Percentiles rank a stretch among this genome's conserved stretches.
phyloP scores from a whole-genome alignment of 1,140 invertebrate genomes.

The Pristionchus pacificus region DNA sequence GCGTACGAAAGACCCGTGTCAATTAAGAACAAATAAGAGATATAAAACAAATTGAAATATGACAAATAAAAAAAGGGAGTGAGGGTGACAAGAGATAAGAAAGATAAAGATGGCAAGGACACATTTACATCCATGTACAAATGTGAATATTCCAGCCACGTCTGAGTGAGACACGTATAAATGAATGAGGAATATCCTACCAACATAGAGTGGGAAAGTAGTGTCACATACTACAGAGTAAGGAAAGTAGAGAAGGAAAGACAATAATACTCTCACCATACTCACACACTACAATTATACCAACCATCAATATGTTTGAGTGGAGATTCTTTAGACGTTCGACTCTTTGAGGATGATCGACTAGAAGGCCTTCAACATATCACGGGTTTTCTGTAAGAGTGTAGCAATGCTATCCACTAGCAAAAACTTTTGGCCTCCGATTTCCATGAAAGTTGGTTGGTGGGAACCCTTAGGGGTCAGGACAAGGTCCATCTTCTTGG shows the following conservation, averaged over 20 bases:
- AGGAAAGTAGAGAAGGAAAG: background rate
- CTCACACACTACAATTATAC: background rate
- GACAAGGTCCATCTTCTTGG: too few species aligned
- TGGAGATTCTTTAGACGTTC: too few species aligned
- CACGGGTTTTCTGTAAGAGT: too few species aligned
- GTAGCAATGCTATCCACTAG: too few species aligned
- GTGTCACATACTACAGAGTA: background rate
- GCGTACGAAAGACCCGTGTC: background rate
- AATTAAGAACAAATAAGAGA: constrained; percentile 15
- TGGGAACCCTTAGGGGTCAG: too few species aligned
- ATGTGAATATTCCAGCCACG: background rate
- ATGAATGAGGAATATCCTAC: background rate
- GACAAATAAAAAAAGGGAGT: constrained; percentile 2
- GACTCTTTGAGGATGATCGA: too few species aligned
- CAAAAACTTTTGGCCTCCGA: too few species aligned
- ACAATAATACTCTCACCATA: background rate
- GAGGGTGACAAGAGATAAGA: background rate
- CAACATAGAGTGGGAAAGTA: background rate
- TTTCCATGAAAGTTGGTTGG: too few species aligned
- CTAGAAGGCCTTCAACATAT: too few species aligned
- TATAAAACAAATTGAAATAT: background rate
- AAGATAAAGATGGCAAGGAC: constrained; percentile 2
- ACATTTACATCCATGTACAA: background rate
- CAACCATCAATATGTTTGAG: too few species aligned
- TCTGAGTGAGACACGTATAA: background rate